Percentiles rank a stretch among this genome's conserved stretches.
Conservation (phyloP, 2,113 vertebrate species). For the Coracopsis vasa region DNA sequence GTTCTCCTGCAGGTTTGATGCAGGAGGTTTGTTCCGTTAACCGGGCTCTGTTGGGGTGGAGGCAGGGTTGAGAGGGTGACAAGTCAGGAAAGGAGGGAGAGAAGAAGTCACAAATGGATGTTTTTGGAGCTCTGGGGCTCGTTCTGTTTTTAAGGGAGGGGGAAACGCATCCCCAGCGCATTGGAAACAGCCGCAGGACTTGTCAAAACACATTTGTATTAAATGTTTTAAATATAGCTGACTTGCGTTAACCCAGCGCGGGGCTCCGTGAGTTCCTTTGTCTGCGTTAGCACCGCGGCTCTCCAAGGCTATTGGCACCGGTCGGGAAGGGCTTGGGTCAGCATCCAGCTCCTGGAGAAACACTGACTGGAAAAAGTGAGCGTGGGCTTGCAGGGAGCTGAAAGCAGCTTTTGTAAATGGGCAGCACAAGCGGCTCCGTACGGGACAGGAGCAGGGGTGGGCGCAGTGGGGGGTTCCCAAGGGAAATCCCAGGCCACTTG, state of each 20-base stretch:
- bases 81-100: neutral
- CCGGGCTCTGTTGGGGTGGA: neutral
- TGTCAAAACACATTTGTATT: constrained; percentile 56
- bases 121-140: neutral
- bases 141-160: constrained; percentile 34
- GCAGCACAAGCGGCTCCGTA: neutral
- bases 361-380: constrained; percentile 57
- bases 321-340: neutral
- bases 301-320: neutral
- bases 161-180: neutral
- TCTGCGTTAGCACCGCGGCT: neutral
- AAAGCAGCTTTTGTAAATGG: constrained; percentile 35
- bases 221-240: constrained; percentile 54
- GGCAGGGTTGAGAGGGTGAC: neutral
- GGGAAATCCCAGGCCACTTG: rapidly evolving
- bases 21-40: neutral
- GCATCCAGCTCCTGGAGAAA: constrained; percentile 36
- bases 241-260: neutral
- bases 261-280: neutral
- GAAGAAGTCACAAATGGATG: neutral
- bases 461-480: rapidly evolving
- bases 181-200: constrained; percentile 13
- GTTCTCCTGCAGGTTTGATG: neutral
- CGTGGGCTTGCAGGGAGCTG: neutral
- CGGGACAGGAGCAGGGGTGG: neutral